Conservation (phyloP, 92 coral and sea anemone species). For the Hydrozoanthus gracilis region DNA sequence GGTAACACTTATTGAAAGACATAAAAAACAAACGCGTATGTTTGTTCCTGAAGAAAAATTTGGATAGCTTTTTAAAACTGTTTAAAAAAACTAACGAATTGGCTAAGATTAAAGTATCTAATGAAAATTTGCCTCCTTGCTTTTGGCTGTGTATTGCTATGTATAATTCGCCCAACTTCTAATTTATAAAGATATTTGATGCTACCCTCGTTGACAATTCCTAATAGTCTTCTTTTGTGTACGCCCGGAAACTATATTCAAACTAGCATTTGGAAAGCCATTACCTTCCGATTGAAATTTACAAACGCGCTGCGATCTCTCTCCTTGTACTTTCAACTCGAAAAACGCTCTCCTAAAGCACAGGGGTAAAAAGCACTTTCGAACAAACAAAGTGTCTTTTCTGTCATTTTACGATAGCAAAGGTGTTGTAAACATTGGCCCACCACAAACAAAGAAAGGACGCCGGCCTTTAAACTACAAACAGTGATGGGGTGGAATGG, state of each 20-base stretch:
- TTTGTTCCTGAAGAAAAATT: background rate
- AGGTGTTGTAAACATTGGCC: conserved; percentile 24
- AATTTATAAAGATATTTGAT: background rate
- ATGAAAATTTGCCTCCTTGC: background rate
- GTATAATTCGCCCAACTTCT: background rate
- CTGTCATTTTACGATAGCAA: conserved; percentile 38
- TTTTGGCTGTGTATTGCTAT: background rate
- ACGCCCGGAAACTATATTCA: background rate
- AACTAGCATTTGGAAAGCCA: background rate
- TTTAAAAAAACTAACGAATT: background rate
- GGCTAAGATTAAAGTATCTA: background rate
- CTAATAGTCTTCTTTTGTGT: background rate
- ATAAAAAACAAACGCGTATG: background rate
- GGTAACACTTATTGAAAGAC: background rate
- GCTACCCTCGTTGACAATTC: background rate
- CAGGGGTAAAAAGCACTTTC: conserved; percentile 27
- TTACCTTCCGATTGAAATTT: conserved; percentile 16
- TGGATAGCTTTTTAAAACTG: background rate
- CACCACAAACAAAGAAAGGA: conserved; percentile 26
- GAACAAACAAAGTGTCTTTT: conserved; percentile 3
- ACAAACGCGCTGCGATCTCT: conserved; percentile 40
- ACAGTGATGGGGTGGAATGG: conserved; percentile 42
- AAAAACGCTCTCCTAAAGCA: conserved; percentile 33
- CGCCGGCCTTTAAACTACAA: conserved; percentile 28
- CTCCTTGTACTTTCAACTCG: conserved; percentile 16